Evolutionary conservation across 35 echinoderm and acorn worm genomes (phyloP).

Genomic region (Ptychodera flava): DNA sequence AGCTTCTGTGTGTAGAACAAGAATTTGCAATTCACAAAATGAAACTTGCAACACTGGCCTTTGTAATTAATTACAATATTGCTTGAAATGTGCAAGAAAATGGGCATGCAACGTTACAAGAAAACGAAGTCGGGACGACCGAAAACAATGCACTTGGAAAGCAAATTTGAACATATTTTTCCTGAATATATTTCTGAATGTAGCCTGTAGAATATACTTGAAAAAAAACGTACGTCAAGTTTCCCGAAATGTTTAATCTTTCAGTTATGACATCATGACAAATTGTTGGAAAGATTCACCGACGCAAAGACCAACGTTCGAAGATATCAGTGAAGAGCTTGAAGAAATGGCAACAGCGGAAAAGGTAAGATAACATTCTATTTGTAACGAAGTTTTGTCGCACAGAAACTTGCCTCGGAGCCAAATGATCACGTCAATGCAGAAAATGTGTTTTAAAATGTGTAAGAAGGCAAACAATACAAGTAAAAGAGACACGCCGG

Average conservation of each 20-base stretch:
- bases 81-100: neutral
- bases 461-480: neutral
- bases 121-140: neutral
- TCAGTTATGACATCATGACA: conserved; percentile 32
- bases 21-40: too few relatives aligned
- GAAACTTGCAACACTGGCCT: neutral
- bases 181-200: neutral
- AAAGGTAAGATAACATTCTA: neutral
- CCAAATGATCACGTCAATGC: too few relatives aligned
- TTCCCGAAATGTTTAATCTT: neutral
- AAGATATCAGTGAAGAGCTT: neutral
- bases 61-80: neutral
- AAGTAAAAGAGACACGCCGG: neutral
- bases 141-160: neutral
- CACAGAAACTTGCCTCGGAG: too few relatives aligned
- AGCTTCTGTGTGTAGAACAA: too few relatives aligned
- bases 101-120: neutral
- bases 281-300: conserved; percentile 15
- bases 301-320: conserved; percentile 9
- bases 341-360: conserved; percentile 7
- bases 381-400: too few relatives aligned
- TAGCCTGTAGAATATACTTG: neutral
- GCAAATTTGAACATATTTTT: neutral
- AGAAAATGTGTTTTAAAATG: neutral
- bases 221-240: neutral